phyloP scores from a whole-genome alignment of 2,113 vertebrate genomes.

The Physeter macrocephalus region DNA sequence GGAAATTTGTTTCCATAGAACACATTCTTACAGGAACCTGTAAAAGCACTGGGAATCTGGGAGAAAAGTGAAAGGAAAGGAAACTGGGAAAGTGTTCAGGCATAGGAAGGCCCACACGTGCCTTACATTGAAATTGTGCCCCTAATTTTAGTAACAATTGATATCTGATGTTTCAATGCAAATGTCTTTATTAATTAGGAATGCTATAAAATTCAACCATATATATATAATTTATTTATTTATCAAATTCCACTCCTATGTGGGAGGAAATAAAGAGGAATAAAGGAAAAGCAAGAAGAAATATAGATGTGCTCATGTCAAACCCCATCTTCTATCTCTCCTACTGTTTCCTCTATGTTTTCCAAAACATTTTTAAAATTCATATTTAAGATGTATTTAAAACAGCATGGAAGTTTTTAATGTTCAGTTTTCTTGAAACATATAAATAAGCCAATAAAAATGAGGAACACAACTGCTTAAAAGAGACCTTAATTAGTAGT shows the following conservation, averaged over 20 bases:
- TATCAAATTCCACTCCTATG: background rate
- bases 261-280: background rate
- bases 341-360: background rate
- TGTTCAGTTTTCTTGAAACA: background rate
- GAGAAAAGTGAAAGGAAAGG: background rate
- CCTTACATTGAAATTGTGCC: background rate
- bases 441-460: background rate
- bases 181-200: background rate
- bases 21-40: background rate
- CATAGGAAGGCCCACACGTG: fast-evolving
- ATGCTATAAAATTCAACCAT: background rate
- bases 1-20: background rate
- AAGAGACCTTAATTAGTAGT: background rate
- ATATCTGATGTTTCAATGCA: background rate
- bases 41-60: background rate
- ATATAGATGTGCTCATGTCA: background rate
- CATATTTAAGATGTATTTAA: background rate
- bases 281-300: background rate
- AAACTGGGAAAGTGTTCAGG: background rate
- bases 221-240: background rate
- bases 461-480: background rate
- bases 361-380: background rate
- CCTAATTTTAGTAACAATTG: background rate
- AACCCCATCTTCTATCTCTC: background rate
- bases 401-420: background rate